Base-by-base conservation (phyloP, 2,888 invertebrate genomes). In the Argyresthia albistria region DNA sequence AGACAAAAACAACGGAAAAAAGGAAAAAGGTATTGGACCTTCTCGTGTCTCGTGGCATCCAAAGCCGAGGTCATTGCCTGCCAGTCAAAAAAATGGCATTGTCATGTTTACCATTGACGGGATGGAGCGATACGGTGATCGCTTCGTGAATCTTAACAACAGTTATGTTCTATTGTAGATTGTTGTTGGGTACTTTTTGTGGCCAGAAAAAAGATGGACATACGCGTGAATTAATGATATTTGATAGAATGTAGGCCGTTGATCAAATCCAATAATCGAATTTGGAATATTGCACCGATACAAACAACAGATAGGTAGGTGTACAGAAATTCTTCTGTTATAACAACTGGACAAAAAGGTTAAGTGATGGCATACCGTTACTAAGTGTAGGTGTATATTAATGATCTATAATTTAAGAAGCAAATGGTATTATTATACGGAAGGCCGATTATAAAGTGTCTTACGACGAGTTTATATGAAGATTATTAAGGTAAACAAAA, bases 21-120 rank as follows among this genome's bases (percentile, higher is more conserved):
- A 58, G 68, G 66, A 69, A 69, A 64, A 65, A 56, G 58, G 47
- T 62, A 61, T 65, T 57, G 59, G 67, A 66, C 68, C 67, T 75
- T 67, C 67, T 58, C 60, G 42, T 49, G 42, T 42, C 50, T 46
- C 45, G 64, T 61, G 65, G 60, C 64, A 65, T 64, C 61, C 51
- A 55, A 57, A 58, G 51, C 56, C 69, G 76, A 76, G 80, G 79
- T 76, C 76, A 67, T 69, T 76, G 77, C 59, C 76, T 76, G 76
- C 66, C 73, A 66, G 67, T 70, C 43, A 54, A 60, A 61, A 58
- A 70, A 67, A 64, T 59, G 59, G 63, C 68, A 67, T 65, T 64
- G 77, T 80, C 77, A 81, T 75, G 75, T 48, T 65, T 66, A 64
- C 67, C 71, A 78, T 74, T 73, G 80, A 79, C 73, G 63, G 67